A percentile compares a stretch with the other conserved stretches of the same genome.
These are phyloP conservation scores for Zele albiditarsus DNA, from an alignment of 2,888 invertebrate genomes.

Conservation along the genomic window DNA sequence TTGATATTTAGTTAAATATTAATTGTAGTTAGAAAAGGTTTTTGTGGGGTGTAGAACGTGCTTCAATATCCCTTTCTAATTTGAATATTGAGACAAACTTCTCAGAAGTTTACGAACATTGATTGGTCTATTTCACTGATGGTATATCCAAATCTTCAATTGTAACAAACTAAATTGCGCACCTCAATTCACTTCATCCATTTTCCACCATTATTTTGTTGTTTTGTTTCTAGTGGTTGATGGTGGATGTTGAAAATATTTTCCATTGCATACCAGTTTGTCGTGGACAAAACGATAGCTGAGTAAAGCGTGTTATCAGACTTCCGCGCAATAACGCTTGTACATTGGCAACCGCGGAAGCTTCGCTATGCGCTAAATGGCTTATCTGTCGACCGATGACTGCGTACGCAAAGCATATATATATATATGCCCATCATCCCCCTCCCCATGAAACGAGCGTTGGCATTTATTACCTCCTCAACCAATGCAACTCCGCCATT, in stretches of 20 bases:
- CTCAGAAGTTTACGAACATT: no score
- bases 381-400: slow-evolving; percentile 44
- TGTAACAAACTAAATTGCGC: no score
- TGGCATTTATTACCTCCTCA: slow-evolving; percentile 31
- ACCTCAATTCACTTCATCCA: no score
- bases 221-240: neutral
- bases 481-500: neutral
- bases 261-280: slow-evolving; percentile 4
- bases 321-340: slow-evolving; percentile 57
- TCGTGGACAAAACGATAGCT: slow-evolving; percentile 25
- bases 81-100: no score
- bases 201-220: no score
- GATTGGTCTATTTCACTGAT: no score
- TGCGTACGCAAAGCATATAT: slow-evolving; percentile 5
- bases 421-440: neutral
- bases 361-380: slow-evolving; percentile 40
- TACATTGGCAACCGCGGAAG: slow-evolving; percentile 39
- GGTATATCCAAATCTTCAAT: no score
- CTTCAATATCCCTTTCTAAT: no score
- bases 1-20: no score
- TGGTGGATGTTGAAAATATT: neutral
- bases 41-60: no score
- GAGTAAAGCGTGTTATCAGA: slow-evolving; percentile 49
- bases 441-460: slow-evolving; percentile 1
- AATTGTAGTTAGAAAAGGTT: no score